phyloP scores from a whole-genome alignment of 1,140 invertebrate genomes.

The Rhagoletis zephyria region DNA sequence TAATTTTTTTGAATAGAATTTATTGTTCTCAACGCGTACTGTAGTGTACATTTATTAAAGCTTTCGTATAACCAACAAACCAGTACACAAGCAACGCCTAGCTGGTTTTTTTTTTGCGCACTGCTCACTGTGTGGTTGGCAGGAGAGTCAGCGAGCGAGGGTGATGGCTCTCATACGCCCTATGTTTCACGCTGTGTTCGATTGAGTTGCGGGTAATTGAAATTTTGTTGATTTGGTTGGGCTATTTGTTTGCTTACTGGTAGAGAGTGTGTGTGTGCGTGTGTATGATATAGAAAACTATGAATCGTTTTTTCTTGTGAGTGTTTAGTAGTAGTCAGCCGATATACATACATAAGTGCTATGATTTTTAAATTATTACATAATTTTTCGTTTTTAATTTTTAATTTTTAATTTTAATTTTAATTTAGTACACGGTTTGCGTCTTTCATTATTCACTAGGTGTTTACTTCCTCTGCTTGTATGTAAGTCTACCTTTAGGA shows the following conservation, averaged over 20 bases:
- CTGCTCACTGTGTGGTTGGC: neutral
- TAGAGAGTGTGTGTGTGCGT: neutral
- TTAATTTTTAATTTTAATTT: neutral
- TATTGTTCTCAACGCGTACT: conserved; percentile 33
- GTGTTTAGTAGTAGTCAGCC: neutral
- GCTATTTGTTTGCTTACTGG: no score
- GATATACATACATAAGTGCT: conserved; percentile 32
- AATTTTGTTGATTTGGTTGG: neutral
- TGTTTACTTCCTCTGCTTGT: conserved; percentile 58
- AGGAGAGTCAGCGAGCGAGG: no score
- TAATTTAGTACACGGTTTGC: conserved; percentile 70
- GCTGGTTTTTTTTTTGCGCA: no score
- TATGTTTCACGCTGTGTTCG: no score
- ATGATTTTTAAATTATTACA: conserved; percentile 17
- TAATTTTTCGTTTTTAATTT: conserved; percentile 48
- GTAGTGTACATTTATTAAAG: conserved; percentile 52
- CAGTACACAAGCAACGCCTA: neutral
- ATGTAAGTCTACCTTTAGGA: conserved; percentile 54
- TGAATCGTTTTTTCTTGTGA: neutral
- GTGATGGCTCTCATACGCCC: no score
- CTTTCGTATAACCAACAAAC: conserved; percentile 43
- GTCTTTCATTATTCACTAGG: conserved; percentile 62
- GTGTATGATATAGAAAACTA: neutral
- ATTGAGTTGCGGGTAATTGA: no score
- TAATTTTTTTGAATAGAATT: conserved; percentile 41